Evolutionary conservation across 2,888 invertebrate genomes (phyloP).

Genomic region (Synergus itoensis): DNA sequence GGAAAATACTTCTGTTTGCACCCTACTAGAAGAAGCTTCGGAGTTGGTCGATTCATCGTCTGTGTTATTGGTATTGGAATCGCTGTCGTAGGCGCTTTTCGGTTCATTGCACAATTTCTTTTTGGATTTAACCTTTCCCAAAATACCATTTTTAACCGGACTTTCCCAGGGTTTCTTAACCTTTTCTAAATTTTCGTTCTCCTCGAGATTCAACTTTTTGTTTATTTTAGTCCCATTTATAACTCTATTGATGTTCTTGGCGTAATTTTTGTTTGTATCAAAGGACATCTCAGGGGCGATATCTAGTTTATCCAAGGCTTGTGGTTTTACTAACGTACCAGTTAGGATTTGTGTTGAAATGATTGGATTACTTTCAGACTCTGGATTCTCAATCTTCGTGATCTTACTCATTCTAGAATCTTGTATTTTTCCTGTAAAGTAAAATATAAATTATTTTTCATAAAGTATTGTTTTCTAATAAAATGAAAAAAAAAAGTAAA

Average conservation of each 20-base stretch:
- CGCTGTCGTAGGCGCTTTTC: background rate
- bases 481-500: background rate
- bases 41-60: slow-evolving; percentile 19
- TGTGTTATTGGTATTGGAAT: slow-evolving; percentile 27
- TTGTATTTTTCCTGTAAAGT: slow-evolving; percentile 14
- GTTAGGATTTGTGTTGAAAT: slow-evolving; percentile 4
- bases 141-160: slow-evolving; percentile 44
- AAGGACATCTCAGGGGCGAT: slow-evolving; percentile 62
- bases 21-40: background rate
- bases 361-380: background rate
- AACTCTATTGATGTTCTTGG: slow-evolving; percentile 64
- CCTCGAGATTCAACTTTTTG: slow-evolving; percentile 63
- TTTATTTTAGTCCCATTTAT: slow-evolving; percentile 66
- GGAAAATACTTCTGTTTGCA: slow-evolving; percentile 24
- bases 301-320: slow-evolving; percentile 61
- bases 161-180: slow-evolving; percentile 46
- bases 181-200: slow-evolving; percentile 42
- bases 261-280: slow-evolving; percentile 73
- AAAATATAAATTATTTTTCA: slow-evolving; percentile 26
- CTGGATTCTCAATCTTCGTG: slow-evolving; percentile 4
- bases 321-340: slow-evolving; percentile 37
- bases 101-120: slow-evolving; percentile 19
- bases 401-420: slow-evolving; percentile 48
- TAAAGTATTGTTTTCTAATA: background rate
- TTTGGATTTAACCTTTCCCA: slow-evolving; percentile 44